Base-by-base conservation (phyloP, 1,140 invertebrate species). In the Aethina tumida region DNA sequence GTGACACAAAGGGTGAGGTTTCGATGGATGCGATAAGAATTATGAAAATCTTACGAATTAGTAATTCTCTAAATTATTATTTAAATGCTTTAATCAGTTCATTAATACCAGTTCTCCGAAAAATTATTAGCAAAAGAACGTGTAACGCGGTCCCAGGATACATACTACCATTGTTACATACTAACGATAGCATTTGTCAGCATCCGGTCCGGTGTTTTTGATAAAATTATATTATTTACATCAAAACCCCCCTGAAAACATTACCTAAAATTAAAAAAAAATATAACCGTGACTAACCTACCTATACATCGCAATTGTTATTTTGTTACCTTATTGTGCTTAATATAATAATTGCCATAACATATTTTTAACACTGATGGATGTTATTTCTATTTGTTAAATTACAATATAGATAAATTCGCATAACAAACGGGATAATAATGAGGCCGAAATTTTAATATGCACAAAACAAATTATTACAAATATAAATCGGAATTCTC, bases 301-400 rank as follows among this genome's bases (percentile, higher is more conserved):
- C 33, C 35, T 41, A 37, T 45, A 40, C 36, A 39, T 35, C 37
- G 31, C 27, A 46, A 47, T 34, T 28, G 36, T 40, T 43, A 39
- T 38, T 35, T n/a, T n/a, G n/a, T n/a, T n/a, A 34, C 32, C 38
- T 47, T 51, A 51, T 51, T 51, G 49, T 51, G 49, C 49, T 51
- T 51, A 51, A 30, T 50, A 47, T 40, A 47, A 50, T 48, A 45
- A 44, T 51, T 51, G 41, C 45, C 42, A 43, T 51, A 45, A 38
- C 45, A 49, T 37, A 25, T 35, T 36, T 50, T 47, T 45, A 51
- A 51, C 49, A 51, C 35, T 48, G 45, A 51, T 33, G 32, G 35
- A 41, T 51, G 30, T 45, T 45, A 38, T 51, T 38, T 32, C 22
- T 41, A 14, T 16, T 33, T 41, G 31, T 31, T 41, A 36, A 19